A percentile compares a stretch with the other conserved stretches of the same genome.
These are phyloP conservation scores for Tichodroma muraria DNA, from an alignment of 2,113 vertebrate species.

Conservation along the genomic window DNA sequence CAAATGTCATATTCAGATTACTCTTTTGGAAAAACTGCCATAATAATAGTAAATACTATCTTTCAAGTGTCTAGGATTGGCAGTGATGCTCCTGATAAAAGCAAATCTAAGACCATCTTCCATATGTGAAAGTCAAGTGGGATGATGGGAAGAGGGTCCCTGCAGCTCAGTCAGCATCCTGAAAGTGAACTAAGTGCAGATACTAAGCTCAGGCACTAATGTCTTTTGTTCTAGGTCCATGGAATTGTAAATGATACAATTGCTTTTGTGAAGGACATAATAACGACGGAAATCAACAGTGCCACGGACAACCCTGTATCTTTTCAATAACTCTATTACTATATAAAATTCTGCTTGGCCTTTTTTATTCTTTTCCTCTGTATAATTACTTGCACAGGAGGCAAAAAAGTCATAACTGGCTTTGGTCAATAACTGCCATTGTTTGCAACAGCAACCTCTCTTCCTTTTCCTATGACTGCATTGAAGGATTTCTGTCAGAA, in stretches of 20 bases:
- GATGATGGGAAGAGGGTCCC: neutral
- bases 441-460: neutral
- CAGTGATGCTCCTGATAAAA: neutral
- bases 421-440: neutral
- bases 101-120: neutral
- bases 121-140: neutral
- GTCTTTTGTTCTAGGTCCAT: conserved; percentile 80
- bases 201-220: neutral
- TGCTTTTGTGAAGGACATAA: conserved; percentile 89
- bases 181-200: neutral
- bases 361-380: neutral
- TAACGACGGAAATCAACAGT: conserved; percentile 94
- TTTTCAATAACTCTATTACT: conserved; percentile 35
- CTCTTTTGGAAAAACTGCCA: neutral
- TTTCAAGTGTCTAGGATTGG: neutral
- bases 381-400: neutral
- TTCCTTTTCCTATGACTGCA: neutral
- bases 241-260: conserved; percentile 94
- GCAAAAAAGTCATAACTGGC: neutral
- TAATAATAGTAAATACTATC: neutral
- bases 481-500: neutral
- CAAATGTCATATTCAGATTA: neutral
- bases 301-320: conserved; percentile 99
- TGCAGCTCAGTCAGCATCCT: neutral
- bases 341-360: neutral